Evolutionary conservation across 2,797 vertebrate species (phyloP).

Genomic region (Naso thynnoides): DNA sequence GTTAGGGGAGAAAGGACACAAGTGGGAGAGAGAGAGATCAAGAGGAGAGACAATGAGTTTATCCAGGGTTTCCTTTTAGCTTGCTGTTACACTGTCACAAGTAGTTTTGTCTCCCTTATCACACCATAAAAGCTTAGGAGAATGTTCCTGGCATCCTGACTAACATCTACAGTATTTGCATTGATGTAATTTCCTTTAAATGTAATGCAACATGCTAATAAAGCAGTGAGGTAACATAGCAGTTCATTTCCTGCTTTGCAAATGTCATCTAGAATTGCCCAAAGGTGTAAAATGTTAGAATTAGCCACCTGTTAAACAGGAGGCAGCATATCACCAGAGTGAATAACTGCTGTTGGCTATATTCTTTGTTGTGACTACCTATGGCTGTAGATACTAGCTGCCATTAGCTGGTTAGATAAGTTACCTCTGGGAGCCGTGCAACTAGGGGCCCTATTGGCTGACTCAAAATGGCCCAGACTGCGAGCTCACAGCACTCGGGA

Average conservation of each 20-base stretch:
- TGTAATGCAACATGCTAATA: constrained; percentile 2
- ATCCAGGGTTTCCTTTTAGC: constrained; percentile 15
- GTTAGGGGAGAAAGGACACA: background rate
- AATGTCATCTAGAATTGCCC: constrained; percentile 6
- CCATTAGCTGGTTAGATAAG: no score
- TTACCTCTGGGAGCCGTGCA: no score
- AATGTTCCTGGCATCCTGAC: background rate
- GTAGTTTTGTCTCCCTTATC: constrained; percentile 12
- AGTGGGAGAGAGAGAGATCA: constrained; percentile 1
- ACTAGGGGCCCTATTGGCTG: no score
- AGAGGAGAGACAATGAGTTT: background rate
- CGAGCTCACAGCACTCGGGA: no score
- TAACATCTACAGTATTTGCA: background rate
- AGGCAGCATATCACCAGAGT: no score
- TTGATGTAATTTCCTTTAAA: background rate
- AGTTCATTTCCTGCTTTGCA: background rate
- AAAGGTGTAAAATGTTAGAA: background rate
- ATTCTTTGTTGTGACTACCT: no score
- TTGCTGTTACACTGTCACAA: constrained; percentile 13
- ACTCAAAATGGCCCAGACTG: no score
- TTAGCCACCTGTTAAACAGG: no score
- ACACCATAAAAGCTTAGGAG: constrained; percentile 16
- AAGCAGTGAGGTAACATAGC: constrained; percentile 13
- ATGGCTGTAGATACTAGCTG: no score
- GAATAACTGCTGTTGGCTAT: no score